Base-by-base conservation (phyloP, 2,888 invertebrate species). In the Bursaphelenchus okinawaensis region DNA sequence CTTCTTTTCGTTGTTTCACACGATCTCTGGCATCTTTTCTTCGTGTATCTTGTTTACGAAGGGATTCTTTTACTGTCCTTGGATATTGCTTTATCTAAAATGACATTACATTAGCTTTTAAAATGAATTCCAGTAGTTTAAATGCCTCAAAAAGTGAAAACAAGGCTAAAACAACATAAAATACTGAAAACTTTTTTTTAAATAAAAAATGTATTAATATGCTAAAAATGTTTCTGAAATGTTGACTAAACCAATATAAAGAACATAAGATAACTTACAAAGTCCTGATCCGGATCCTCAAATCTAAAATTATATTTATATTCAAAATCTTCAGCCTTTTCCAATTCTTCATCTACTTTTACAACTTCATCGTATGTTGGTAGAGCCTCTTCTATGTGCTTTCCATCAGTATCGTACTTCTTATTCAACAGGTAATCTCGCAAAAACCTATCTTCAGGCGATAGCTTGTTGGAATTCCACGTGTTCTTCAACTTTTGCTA, bases 271-370 rank as follows among this genome's bases (percentile, higher is more conserved):
- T n/a, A n/a, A 63, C 81, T 74, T 71, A 84, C 85, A 81, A 85
- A 93, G 75, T 93, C 92, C 56, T 89, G 88, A 84, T 95, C 94
- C 0, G 93, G 95, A 84, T 96, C 94, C 84, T 98, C 94, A 84
- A 90, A 96, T 69, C 96, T 87, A 84, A 93, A 94, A 86, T 96
- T 95, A 84, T 90, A 96, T 73, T 94, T 93, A 55, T 90, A 88
- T 82, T 96, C 95, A 85, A 93, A 96, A 83, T 90, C 88, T 70
- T 90, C 91, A 84, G 92, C 91, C 81, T 89, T 88, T 76, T 90
- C 89, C 55, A 78, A 87, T 71, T 87, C 85, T 82, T 92, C 92
- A 0, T 89, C 89, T 0, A 87, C 86, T 67, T 88, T 87, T 7
- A 88, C 85, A 71, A 89, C 87, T 83, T 89, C 89, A 70, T 89